Evolutionary conservation across 2,888 invertebrate genomes (phyloP).

Genomic region (Drosophila macrothrix): DNA sequence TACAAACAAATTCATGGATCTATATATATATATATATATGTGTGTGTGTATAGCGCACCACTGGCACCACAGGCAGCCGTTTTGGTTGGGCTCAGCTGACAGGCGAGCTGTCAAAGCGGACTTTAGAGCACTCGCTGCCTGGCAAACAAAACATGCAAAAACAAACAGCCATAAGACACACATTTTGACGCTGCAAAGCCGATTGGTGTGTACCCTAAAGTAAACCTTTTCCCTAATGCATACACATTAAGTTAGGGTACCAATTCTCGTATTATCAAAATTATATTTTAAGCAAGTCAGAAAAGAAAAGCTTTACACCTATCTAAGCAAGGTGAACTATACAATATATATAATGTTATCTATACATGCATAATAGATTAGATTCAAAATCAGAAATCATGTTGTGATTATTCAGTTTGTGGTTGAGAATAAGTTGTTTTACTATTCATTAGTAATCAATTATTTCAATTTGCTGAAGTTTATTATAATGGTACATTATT

Average conservation of each 20-base stretch:
- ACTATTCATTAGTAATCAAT: neutral
- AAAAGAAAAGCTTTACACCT: neutral
- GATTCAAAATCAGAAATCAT: neutral
- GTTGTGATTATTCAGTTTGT: neutral
- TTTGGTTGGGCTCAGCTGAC: slow-evolving; percentile 68
- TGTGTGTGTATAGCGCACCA: neutral
- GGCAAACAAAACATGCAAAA: slow-evolving; percentile 69
- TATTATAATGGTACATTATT: neutral
- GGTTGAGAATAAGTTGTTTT: neutral
- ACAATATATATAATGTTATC: too few species aligned
- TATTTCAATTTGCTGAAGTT: neutral
- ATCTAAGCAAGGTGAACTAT: neutral
- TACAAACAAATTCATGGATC: neutral
- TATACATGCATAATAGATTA: neutral
- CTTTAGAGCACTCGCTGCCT: slow-evolving; percentile 73
- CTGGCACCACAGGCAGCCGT: slow-evolving; percentile 48
- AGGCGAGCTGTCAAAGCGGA: slow-evolving; percentile 78
- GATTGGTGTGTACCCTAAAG: slow-evolving; percentile 12
- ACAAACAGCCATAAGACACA: slow-evolving; percentile 24
- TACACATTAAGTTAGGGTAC: neutral
- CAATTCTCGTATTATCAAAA: neutral
- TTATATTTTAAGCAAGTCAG: neutral
- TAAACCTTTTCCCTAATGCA: too few species aligned
- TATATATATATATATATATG: neutral
- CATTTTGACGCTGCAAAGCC: neutral